These are phyloP conservation scores for Cepaea hortensis DNA, from an alignment of 2,888 invertebrate species.

Conservation along the genomic window DNA sequence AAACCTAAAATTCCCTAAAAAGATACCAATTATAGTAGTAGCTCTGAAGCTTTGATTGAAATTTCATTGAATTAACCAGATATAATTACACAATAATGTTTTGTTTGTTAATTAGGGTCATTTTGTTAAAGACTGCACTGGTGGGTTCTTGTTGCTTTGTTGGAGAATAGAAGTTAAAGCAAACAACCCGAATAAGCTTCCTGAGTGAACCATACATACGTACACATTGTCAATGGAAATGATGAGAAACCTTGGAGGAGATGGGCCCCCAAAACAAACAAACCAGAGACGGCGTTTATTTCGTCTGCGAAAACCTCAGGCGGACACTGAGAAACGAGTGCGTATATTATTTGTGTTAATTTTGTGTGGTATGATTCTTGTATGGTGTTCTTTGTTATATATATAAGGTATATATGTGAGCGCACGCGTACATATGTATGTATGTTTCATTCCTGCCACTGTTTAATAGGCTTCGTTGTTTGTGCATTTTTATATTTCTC, in stretches of 20 bases:
- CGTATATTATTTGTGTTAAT: neutral
- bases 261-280: constrained; percentile 6
- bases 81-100: neutral
- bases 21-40: too few species aligned
- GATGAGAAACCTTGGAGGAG: constrained; percentile 34
- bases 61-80: too few species aligned
- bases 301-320: neutral
- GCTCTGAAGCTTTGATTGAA: too few species aligned
- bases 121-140: neutral
- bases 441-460: too few species aligned
- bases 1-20: too few species aligned
- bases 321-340: constrained; percentile 32
- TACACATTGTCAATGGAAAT: constrained; percentile 12
- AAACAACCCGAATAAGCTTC: neutral
- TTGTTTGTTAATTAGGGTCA: neutral
- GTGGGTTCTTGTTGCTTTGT: neutral
- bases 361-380: neutral
- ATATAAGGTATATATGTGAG: too few species aligned
- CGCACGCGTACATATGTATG: too few species aligned
- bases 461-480: too few species aligned
- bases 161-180: neutral
- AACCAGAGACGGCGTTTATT: constrained; percentile 26
- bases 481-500: too few species aligned
- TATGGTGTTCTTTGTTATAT: too few species aligned
- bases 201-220: neutral